Evolutionary conservation across 2,888 invertebrate genomes (phyloP).

Genomic region (Heliconius ismenius): DNA sequence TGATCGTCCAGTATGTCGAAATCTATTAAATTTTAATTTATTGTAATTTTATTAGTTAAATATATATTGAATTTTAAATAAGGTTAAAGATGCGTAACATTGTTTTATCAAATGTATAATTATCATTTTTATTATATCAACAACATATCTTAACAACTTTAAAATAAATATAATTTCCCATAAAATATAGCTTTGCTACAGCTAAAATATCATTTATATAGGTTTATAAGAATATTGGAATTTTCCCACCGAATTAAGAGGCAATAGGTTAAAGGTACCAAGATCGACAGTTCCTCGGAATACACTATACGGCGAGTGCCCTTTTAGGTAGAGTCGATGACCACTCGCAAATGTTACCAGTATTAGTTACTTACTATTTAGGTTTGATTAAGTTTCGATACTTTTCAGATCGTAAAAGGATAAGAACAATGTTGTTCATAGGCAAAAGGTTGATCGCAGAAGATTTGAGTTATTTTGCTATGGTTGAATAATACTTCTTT

Average conservation of each 20-base stretch:
- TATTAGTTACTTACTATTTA: constrained; percentile 22
- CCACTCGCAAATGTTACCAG: constrained; percentile 38
- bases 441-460: too few species aligned
- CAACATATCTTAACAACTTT: background rate
- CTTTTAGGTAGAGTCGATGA: constrained; percentile 31
- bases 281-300: constrained; percentile 36
- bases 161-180: constrained; percentile 2
- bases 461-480: background rate
- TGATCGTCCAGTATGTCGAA: constrained; percentile 8
- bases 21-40: constrained; percentile 7
- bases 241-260: constrained; percentile 37
- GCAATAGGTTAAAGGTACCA: constrained; percentile 38
- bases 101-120: background rate
- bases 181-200: background rate
- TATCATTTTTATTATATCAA: background rate
- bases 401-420: constrained; percentile 1
- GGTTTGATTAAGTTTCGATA: constrained; percentile 20
- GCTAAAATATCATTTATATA: background rate
- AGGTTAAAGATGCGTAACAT: background rate
- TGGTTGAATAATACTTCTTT: background rate
- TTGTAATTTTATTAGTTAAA: constrained; percentile 17
- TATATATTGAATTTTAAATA: constrained; percentile 4
- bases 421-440: background rate
- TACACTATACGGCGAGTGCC: constrained; percentile 31
- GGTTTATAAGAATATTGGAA: constrained; percentile 9